Evolutionary conservation across 2,888 invertebrate species (phyloP).

Genomic region (Zaprionus bogoriensis): DNA sequence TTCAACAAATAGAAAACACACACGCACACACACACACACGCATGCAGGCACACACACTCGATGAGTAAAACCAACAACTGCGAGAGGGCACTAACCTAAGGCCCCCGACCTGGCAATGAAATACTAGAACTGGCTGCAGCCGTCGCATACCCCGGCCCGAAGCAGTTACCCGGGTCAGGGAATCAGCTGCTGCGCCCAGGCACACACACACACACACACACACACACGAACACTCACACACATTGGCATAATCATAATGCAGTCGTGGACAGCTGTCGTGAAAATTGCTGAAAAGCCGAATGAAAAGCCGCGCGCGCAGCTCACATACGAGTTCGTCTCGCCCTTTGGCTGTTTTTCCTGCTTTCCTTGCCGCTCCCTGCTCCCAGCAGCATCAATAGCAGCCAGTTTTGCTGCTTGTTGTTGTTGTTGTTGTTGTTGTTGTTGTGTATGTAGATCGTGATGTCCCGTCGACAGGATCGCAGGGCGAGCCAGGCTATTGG

Average conservation of each 20-base stretch:
- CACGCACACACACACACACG: slow-evolving; percentile 13
- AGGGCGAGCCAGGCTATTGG: slow-evolving; percentile 52
- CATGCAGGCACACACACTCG: background rate
- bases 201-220: background rate
- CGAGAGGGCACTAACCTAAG: slow-evolving; percentile 67
- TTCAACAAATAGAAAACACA: slow-evolving; percentile 40
- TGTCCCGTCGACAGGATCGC: slow-evolving; percentile 58
- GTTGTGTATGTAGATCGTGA: slow-evolving; percentile 61
- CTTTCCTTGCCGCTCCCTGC: slow-evolving; percentile 37
- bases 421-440: slow-evolving; percentile 14
- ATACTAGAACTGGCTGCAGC: slow-evolving; percentile 49
- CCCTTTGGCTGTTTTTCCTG: slow-evolving; percentile 49
- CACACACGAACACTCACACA: slow-evolving; percentile 27
- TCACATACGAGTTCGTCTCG: slow-evolving; percentile 18
- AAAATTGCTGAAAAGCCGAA: slow-evolving; percentile 71
- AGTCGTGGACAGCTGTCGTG: slow-evolving; percentile 71
- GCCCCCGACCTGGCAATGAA: slow-evolving; percentile 51
- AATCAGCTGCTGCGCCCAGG: slow-evolving; percentile 61
- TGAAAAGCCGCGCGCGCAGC: slow-evolving; percentile 66
- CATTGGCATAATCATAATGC: slow-evolving; percentile 52
- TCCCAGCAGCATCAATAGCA: slow-evolving; percentile 40
- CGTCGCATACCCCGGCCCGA: slow-evolving; percentile 1
- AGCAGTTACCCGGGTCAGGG: slow-evolving; percentile 60
- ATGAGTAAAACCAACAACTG: slow-evolving; percentile 32
- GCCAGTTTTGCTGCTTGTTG: slow-evolving; percentile 18